Percentiles rank a stretch among this genome's conserved stretches.
These are phyloP conservation scores for Agrenia bidenticulata DNA, from an alignment of 2,888 invertebrate genomes.

Conservation along the genomic window DNA sequence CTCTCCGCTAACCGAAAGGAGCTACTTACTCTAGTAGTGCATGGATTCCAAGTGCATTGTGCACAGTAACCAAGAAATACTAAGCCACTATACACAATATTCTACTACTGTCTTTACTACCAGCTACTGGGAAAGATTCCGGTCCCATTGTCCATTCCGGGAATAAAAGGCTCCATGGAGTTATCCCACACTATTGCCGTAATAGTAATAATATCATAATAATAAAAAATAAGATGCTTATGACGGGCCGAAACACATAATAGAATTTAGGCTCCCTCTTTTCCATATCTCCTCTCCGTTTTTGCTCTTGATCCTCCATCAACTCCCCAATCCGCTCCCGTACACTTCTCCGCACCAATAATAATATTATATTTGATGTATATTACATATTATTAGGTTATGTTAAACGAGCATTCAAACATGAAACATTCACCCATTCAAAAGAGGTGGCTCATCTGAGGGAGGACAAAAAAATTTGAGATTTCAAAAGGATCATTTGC, in stretches of 20 bases:
- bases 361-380: no score
- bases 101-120: neutral
- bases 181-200: conserved; percentile 7
- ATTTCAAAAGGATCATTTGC: conserved; percentile 18
- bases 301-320: no score
- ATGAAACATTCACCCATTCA: neutral
- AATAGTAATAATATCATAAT: conserved; percentile 10
- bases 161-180: conserved; percentile 4
- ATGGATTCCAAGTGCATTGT: neutral
- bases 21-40: neutral
- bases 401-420: neutral
- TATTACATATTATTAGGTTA: no score
- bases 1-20: neutral
- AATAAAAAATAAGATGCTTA: conserved; percentile 7
- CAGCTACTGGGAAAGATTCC: conserved; percentile 3
- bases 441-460: neutral
- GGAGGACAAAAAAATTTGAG: conserved; percentile 3
- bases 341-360: no score
- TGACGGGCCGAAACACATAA: conserved; percentile 4
- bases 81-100: no score
- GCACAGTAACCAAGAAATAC: no score
- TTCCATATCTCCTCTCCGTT: no score
- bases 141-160: neutral
- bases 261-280: neutral
- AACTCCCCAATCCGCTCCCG: no score